Evolutionary conservation across 2,113 vertebrate genomes (phyloP), one percentile per base, ranked within the genome.

Genomic region (Cottus gobio): DNA sequence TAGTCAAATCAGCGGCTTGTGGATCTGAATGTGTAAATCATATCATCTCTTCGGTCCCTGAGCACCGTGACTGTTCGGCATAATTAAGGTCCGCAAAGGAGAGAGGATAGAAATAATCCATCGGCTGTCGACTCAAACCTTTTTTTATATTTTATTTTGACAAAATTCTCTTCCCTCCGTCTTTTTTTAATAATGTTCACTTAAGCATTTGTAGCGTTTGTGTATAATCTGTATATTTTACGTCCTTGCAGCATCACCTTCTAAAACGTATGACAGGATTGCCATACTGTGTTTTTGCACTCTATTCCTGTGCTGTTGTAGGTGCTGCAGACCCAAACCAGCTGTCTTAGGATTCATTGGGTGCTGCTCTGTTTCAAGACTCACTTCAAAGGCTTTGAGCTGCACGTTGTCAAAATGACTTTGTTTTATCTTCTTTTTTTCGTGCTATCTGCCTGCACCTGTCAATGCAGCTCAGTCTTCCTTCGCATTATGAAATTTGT

Each of bases 321-420:
- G 44, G 20, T 64, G 74, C 42, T 50, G 64, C 37, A 31, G 31
- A 31, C 62, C 28, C 20, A 73, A 76, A 85, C 13, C 50, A 34
- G 46, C 61, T 79, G 65, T 65, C 75, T 77, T 46, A 44, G 67
- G 67, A 84, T 79, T 75, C 48, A 20, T 10, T 71, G 57, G 87
- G 82, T 28, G 76, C 20, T 78, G 75, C 66, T 83, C 69, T 20
- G 62, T 84, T 85, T 86, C 74, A 62, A 82, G 56, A 71, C 63
- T 83, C 75, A 37, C 85, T 78, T 91, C 82, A 85, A 88, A 91
- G 62, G 46, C 72, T 74, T 68, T 50, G 30, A 76, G 67, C 65
- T 83, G 72, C 81, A 68, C 9, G 58, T 42, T 79, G 60, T 86
- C 67, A 69, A 64, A 71, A 48, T 62, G 10, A 54, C 57, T 77